Conservation (phyloP, 2,888 invertebrate species). For the Dynastes grantii region DNA sequence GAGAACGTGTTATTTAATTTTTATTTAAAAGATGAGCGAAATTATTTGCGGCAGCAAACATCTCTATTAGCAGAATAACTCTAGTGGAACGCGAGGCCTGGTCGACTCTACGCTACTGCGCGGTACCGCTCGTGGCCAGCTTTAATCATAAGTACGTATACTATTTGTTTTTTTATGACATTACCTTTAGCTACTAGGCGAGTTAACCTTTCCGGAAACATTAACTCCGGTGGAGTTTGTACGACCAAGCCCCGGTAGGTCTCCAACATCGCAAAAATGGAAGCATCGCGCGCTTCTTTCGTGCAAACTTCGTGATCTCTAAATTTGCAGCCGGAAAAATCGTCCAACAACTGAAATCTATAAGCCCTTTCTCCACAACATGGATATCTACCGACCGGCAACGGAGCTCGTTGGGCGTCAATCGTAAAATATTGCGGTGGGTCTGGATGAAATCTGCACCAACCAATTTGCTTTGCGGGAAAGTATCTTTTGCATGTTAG, state of each 20-base stretch:
- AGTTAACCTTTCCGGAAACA: conserved; percentile 80
- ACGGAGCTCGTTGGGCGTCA: conserved; percentile 77
- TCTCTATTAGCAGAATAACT: no score
- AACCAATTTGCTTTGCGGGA: conserved; percentile 83
- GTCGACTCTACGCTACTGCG: no score
- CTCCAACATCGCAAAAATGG: conserved; percentile 76
- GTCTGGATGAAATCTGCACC: conserved; percentile 89
- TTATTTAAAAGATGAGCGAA: no score
- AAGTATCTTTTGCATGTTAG: conserved; percentile 84
- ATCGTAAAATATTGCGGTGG: conserved; percentile 82
- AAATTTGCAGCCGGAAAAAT: conserved; percentile 80
- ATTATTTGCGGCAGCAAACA: no score
- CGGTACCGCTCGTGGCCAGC: no score
- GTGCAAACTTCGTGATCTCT: conserved; percentile 81
- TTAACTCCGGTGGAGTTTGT: conserved; percentile 78
- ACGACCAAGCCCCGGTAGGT: conserved; percentile 76
- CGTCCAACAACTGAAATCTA: conserved; percentile 82
- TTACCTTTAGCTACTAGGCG: conserved; percentile 77
- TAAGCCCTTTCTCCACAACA: conserved; percentile 92
- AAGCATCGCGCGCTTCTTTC: conserved; percentile 78
- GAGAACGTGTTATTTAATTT: no score
- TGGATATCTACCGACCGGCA: conserved; percentile 84
- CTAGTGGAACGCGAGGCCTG: no score
- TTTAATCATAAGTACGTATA: no score
- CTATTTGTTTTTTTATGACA: no score